Evolutionary conservation across 2,113 vertebrate species (phyloP), one percentile per base, ranked within the genome.

Genomic region (Hepsetus odoe): DNA sequence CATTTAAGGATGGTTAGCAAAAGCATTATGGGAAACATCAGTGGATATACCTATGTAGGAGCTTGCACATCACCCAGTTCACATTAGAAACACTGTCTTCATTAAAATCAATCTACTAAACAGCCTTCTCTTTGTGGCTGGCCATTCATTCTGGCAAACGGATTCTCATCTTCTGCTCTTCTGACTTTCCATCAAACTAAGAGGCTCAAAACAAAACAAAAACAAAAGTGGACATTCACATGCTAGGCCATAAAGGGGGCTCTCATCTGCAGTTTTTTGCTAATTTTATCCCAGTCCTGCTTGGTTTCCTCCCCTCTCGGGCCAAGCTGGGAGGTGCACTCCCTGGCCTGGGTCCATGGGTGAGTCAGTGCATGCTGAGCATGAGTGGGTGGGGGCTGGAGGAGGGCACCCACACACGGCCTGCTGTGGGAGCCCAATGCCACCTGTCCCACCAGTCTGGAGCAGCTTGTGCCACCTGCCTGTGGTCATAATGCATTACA

Each of bases 371-470:
- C 16, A 78, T 80, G 35, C 80, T 68, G 67, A 44, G 30, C 77
- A 83, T n/a, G 83, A 76, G 56, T n/a, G 81, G 62, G 46, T 10
- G 78, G 80, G 84, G 81, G 64, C 53, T 85, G 79, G 80, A 89
- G 85, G 86, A 81, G 83, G 72, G 80, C 83, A 53, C 77, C 86
- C 90, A 91, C 91, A 90, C 91, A 92, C 89, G 80, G 44, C 84
- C 46, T 84, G 86, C 90, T 89, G 89, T 62, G 86, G 88, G 85
- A 90, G 88, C 87, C 86, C 83, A 84, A 83, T 73, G 81, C 91
- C 92, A 93, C 90, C 91, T 93, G 92, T 91, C 62, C 82, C 84
- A 46, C 83, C 86, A 79, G 86, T 89, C 87, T 92, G 91, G 81
- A 81, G 76, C 75, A 85, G 83, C 78, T 79, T 76, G 64, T 83